Conservation (phyloP, 2,888 invertebrate species). For the Phlogophora meticulosa region DNA sequence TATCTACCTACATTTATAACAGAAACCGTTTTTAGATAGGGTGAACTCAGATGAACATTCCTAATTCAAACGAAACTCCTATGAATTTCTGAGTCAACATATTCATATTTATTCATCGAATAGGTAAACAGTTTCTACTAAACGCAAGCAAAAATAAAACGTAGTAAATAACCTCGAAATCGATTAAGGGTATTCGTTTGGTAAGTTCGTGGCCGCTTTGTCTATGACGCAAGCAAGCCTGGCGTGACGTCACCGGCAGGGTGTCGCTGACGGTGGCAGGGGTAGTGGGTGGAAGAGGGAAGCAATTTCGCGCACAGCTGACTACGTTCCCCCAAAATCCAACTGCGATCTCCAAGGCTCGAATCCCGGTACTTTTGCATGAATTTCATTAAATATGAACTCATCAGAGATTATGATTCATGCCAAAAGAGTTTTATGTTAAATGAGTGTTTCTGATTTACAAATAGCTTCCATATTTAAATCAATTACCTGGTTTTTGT, state of each 20-base stretch:
- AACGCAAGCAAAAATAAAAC: constrained; percentile 57
- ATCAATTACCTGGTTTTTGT: constrained; percentile 19
- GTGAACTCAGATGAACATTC: constrained; percentile 4
- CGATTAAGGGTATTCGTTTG: constrained; percentile 85
- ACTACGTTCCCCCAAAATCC: constrained; percentile 80
- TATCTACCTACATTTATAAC: background rate
- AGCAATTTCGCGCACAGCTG: constrained; percentile 87
- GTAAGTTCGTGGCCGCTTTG: constrained; percentile 83
- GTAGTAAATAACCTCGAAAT: constrained; percentile 80
- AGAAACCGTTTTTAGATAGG: background rate
- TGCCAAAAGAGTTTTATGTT: constrained; percentile 53
- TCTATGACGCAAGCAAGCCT: constrained; percentile 85
- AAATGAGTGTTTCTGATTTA: constrained; percentile 39
- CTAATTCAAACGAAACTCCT: background rate
- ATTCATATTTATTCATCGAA: constrained; percentile 51
- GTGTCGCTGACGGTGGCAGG: constrained; percentile 71
- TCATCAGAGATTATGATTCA: constrained; percentile 60
- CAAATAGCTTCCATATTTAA: constrained; percentile 21
- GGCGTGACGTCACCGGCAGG: constrained; percentile 84
- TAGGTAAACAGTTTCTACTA: constrained; percentile 36
- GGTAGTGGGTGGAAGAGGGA: constrained; percentile 73
- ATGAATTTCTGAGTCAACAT: constrained; percentile 30
- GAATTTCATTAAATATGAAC: constrained; percentile 64
- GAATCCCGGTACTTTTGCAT: constrained; percentile 63
- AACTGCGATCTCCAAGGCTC: constrained; percentile 66